These are phyloP conservation scores for Xestobium rufovillosum DNA, from an alignment of 2,888 invertebrate genomes.

Conservation along the genomic window DNA sequence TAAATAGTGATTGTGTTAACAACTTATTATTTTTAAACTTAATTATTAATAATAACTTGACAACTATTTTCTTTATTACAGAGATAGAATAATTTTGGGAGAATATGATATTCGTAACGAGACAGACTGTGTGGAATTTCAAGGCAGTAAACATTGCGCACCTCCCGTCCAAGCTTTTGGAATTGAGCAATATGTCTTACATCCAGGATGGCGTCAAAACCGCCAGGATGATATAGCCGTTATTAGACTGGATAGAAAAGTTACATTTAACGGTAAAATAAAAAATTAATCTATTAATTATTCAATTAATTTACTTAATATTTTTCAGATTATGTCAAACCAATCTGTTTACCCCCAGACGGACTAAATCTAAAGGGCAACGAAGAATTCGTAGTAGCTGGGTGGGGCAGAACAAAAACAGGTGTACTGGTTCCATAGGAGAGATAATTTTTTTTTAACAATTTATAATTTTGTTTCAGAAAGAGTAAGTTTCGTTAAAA, in stretches of 20 bases:
- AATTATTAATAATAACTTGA: too few species aligned
- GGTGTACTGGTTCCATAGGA: conserved; percentile 23
- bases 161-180: conserved; percentile 24
- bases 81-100: conserved; percentile 52
- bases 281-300: not conserved
- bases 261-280: conserved; percentile 27
- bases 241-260: conserved; percentile 29
- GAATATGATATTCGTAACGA: conserved; percentile 57
- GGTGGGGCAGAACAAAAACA: conserved; percentile 44
- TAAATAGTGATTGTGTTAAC: too few species aligned
- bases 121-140: conserved; percentile 47
- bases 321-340: conserved; percentile 28
- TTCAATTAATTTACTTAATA: conserved; percentile 1
- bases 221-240: conserved; percentile 34
- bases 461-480: conserved; percentile 21
- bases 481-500: conserved; percentile 26
- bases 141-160: conserved; percentile 26
- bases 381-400: conserved; percentile 36
- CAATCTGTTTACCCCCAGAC: conserved; percentile 30
- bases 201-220: conserved; percentile 12
- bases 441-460: too few species aligned
- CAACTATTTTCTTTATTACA: too few species aligned
- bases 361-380: conserved; percentile 21
- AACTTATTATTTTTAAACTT: too few species aligned
- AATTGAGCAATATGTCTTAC: conserved; percentile 12